Base-by-base conservation (phyloP, 2,113 vertebrate genomes). In the Panthera tigris region DNA sequence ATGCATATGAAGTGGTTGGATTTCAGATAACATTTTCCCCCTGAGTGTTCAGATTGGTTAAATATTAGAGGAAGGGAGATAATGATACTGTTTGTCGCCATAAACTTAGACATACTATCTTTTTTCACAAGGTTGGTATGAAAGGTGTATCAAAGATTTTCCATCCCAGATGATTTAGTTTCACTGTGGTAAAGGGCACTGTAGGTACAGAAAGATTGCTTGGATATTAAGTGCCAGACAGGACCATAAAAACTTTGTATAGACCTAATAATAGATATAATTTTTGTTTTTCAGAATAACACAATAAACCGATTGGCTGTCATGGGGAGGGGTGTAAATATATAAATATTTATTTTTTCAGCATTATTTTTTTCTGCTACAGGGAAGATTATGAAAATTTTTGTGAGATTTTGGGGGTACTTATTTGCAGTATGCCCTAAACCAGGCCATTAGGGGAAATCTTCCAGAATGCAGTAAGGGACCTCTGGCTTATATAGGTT, bases 11-110 rank as follows among this genome's bases (percentile, higher is more conserved):
- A 99, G 98, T 98, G 98, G 98, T 98, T 98, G 98, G 98, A 98
- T 98, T 99, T 98, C 99, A 99, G 99, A 99, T 99, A 99, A 99
- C 98, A 97, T 99, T 99, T 99, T 99, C 98, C 98, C 96, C 98
- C 98, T 98, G 98, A 99, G 98, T 99, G 98, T 98, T 98, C 99
- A 99, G 98, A 98, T 98, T 99, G 98, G 99, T 99, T 99, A 99
- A 99, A 99, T 99, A 99, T 99, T 99, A 99, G 99, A 99, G 98
- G 98, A 99, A 96, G 96, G 98, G 98, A 99, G 99, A 99, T 99
- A 99, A 98, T 99, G 97, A 98, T 23, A n/a, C 98, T 98, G 98
- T 99, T 99, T 98, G 98, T 99, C 97, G 97, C 99, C 98, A 98
- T 98, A 98, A 98, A 98, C 97, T 98, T 98, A 98, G 98, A 98